Evolutionary conservation across 2,797 vertebrate genomes (phyloP).

Genomic region (Acanthornis magna): DNA sequence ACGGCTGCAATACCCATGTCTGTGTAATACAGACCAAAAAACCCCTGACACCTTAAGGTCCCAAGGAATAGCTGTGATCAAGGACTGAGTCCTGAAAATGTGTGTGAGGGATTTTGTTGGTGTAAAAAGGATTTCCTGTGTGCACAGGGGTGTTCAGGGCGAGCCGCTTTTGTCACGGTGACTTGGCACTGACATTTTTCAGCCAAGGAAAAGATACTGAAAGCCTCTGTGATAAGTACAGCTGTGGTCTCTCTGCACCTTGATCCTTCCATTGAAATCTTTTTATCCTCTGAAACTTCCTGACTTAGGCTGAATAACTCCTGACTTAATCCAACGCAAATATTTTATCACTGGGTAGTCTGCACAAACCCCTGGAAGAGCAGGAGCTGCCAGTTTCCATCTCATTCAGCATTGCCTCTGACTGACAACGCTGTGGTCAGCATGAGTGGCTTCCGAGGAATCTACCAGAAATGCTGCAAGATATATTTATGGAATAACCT

Average conservation of each 20-base stretch:
- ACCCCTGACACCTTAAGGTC: fast-evolving
- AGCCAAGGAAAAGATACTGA: not conserved
- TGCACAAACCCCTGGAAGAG: not conserved
- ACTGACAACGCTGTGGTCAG: conserved; percentile 24
- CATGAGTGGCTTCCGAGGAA: not conserved
- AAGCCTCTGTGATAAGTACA: not conserved
- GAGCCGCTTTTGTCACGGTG: not conserved
- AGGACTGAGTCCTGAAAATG: not conserved
- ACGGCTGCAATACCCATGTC: not conserved
- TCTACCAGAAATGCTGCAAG: conserved; percentile 9
- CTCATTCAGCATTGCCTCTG: not conserved
- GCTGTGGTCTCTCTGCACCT: not conserved
- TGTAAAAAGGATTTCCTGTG: not conserved
- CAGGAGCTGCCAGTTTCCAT: conserved; percentile 47
- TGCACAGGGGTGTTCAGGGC: not conserved
- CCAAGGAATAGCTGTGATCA: not conserved
- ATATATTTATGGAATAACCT: conserved; percentile 41
- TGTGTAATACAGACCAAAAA: not conserved
- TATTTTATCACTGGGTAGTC: not conserved
- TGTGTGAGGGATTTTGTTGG: fast-evolving
- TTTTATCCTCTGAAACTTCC: not conserved
- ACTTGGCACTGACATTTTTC: not conserved
- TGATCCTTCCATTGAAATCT: not conserved
- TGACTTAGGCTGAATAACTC: not conserved
- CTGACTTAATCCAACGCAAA: not conserved